Evolutionary conservation across 1,140 invertebrate genomes (phyloP).

Genomic region (Holotrichia oblita): DNA sequence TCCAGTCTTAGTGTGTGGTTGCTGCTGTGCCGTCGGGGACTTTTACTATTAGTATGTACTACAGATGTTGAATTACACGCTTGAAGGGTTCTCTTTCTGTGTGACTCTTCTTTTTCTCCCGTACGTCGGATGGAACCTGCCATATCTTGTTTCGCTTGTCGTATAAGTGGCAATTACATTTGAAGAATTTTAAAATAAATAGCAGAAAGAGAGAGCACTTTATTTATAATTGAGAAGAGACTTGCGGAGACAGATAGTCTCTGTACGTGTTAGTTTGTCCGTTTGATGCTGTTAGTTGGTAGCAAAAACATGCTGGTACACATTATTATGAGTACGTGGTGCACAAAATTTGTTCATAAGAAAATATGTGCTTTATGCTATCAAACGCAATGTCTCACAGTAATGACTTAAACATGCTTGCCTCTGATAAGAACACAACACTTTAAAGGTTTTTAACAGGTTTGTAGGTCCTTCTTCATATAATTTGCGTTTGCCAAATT

Average conservation of each 20-base stretch:
- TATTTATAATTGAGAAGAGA: constrained; percentile 8
- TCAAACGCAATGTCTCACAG: too few relatives aligned
- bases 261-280: constrained; percentile 3
- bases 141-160: constrained; percentile 34
- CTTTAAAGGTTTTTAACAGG: too few relatives aligned
- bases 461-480: too few relatives aligned
- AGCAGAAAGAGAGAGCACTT: background rate
- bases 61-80: constrained; percentile 40
- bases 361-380: too few relatives aligned
- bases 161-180: constrained; percentile 35
- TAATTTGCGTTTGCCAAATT: too few relatives aligned
- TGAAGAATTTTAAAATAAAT: constrained; percentile 37
- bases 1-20: constrained; percentile 35
- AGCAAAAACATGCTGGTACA: too few relatives aligned
- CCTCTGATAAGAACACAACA: too few relatives aligned
- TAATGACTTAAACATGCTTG: too few relatives aligned
- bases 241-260: background rate
- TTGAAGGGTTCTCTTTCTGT: constrained; percentile 27
- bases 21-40: background rate
- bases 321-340: too few relatives aligned
- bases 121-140: constrained; percentile 14
- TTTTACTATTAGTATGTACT: constrained; percentile 37
- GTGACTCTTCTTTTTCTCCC: constrained; percentile 14
- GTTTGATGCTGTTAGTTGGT: background rate
- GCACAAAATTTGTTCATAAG: too few relatives aligned